A percentile compares a stretch with the other conserved stretches of the same genome.
Conservation (phyloP, 2,113 vertebrate species). For the Fulmarus glacialis region DNA sequence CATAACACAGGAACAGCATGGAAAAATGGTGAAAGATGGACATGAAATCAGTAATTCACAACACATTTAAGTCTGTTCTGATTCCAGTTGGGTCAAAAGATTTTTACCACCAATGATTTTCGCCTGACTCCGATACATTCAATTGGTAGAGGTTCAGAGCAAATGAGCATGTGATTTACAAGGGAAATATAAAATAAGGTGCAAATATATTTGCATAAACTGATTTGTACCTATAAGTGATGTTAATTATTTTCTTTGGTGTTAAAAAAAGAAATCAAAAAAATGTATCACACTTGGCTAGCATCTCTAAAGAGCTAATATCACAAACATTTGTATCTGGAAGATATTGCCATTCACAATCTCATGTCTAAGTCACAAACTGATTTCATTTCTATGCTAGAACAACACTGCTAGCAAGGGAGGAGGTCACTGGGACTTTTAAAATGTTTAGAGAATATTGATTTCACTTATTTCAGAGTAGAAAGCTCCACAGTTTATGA, state of each 20-base stretch:
- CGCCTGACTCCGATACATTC: background rate
- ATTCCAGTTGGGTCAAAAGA: background rate
- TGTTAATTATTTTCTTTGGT: background rate
- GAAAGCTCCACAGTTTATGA: background rate
- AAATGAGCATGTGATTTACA: background rate
- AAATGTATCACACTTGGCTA: background rate
- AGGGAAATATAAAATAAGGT: background rate
- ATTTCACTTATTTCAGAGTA: background rate
- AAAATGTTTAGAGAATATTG: background rate
- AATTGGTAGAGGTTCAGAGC: background rate
- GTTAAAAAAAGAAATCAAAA: background rate
- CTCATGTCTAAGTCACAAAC: background rate
- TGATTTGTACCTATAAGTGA: background rate
- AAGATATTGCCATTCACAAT: background rate
- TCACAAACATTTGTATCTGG: background rate
- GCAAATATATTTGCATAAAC: background rate
- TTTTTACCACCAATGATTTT: background rate
- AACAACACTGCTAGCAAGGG: background rate
- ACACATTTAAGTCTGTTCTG: background rate
- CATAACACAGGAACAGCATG: background rate
- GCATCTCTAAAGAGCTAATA: background rate
- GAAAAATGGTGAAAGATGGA: background rate
- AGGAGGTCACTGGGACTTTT: background rate
- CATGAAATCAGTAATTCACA: background rate
- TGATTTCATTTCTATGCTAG: background rate